Conservation (phyloP, 2,113 vertebrate species). For the Poeciliopsis prolifica region DNA sequence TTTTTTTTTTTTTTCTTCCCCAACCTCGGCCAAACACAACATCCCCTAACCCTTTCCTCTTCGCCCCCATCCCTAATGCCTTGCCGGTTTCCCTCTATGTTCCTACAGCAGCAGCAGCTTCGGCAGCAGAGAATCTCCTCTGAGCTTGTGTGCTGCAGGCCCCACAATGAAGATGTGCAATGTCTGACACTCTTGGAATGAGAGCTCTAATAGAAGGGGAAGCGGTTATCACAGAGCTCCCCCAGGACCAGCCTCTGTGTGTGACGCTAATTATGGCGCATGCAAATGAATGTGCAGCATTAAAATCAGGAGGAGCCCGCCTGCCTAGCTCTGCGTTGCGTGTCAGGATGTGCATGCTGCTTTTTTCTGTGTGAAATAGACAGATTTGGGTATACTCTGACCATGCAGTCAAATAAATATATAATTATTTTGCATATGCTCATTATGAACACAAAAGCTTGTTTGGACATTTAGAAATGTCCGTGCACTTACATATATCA, state of each 20-base stretch:
- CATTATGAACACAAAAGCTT: slow-evolving; percentile 1
- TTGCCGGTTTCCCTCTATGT: slow-evolving; percentile 31
- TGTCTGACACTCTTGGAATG: slow-evolving; percentile 96
- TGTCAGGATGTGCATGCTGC: slow-evolving; percentile 29
- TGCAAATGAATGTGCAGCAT: slow-evolving; percentile 90
- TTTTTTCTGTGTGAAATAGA: not conserved
- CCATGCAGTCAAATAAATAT: slow-evolving; percentile 15
- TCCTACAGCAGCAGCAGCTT: slow-evolving; percentile 49
- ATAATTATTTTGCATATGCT: not conserved
- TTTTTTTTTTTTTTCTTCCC: slow-evolving; percentile 10
- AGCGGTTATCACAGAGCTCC: slow-evolving; percentile 92
- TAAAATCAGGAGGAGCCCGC: slow-evolving; percentile 76
- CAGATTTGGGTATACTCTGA: not conserved
- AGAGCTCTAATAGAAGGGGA: slow-evolving; percentile 91
- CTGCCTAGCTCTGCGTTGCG: slow-evolving; percentile 54
- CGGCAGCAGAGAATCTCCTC: slow-evolving; percentile 84
- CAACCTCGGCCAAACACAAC: slow-evolving; percentile 15
- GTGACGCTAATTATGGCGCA: slow-evolving; percentile 94
- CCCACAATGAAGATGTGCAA: slow-evolving; percentile 96
- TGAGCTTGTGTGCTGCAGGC: slow-evolving; percentile 85
- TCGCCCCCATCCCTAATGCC: slow-evolving; percentile 19
- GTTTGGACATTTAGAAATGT: slow-evolving; percentile 20
- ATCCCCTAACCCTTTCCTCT: slow-evolving; percentile 46
- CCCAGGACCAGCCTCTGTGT: slow-evolving; percentile 88
- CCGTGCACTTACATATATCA: not conserved